Percentiles rank a stretch among this genome's conserved stretches.
Evolutionary conservation across 2,888 invertebrate genomes (phyloP).

Genomic region (Ornithoptera alexandrae): DNA sequence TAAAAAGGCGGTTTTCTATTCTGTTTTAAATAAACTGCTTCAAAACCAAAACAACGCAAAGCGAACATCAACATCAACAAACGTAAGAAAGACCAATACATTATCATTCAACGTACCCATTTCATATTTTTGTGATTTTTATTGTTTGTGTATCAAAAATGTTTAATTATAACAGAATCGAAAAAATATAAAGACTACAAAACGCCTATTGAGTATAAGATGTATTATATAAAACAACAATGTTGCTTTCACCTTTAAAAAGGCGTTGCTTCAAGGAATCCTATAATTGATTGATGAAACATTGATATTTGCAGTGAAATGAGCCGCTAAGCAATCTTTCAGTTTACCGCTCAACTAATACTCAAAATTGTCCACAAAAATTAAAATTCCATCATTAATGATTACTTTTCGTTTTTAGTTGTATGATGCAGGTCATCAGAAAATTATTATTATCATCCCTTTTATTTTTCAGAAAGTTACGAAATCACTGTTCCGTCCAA

Average conservation of each 20-base stretch:
- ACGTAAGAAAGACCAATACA: no score
- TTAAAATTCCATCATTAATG: no score
- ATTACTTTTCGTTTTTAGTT: no score
- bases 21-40: no score
- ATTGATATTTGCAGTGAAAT: not conserved
- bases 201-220: not conserved
- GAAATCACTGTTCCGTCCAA: not conserved
- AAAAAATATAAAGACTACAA: not conserved
- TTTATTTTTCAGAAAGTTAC: conserved; percentile 11
- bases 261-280: not conserved
- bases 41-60: no score
- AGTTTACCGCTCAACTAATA: not conserved
- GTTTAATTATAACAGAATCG: not conserved
- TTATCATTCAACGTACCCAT: no score
- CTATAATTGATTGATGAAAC: not conserved
- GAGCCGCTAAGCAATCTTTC: not conserved
- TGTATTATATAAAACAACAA: no score
- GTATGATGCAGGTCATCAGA: not conserved
- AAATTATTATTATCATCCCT: conserved; percentile 13
- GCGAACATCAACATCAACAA: no score
- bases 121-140: not conserved
- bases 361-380: not conserved
- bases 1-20: no score
- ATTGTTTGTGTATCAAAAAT: not conserved
- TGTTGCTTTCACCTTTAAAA: conserved; percentile 1